Conservation (phyloP, 2,888 invertebrate genomes). For the Acrocyrtus sp. region DNA sequence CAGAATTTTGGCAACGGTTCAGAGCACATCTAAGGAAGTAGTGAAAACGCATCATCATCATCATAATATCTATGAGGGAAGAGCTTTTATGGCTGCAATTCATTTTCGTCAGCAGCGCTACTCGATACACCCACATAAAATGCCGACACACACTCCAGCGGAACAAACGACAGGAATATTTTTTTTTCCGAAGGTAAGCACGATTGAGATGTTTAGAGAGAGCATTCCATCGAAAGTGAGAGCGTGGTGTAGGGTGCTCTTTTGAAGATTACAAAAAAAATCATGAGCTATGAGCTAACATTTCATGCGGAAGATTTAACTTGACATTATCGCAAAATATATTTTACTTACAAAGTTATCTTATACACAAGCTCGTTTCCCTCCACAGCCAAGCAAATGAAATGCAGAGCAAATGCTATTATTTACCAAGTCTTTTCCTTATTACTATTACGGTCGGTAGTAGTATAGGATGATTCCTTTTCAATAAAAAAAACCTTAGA, state of each 20-base stretch:
- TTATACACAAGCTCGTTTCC: not conserved
- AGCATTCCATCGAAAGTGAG: not conserved
- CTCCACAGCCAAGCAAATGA: not conserved
- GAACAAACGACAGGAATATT: not conserved
- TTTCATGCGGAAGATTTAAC: constrained; percentile 45
- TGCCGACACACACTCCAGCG: not conserved
- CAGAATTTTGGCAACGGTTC: constrained; percentile 38
- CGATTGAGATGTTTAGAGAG: not conserved
- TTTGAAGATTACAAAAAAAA: constrained; percentile 28
- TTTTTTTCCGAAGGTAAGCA: not conserved
- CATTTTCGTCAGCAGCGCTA: not conserved
- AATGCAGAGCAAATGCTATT: no score
- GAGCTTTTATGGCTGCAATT: constrained; percentile 2
- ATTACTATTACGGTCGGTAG: not conserved
- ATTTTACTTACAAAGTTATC: constrained; percentile 28
- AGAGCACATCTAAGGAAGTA: constrained; percentile 13
- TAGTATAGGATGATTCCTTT: not conserved
- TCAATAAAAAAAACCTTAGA: not conserved
- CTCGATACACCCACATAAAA: not conserved
- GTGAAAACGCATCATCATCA: constrained; percentile 4
- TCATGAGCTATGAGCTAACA: constrained; percentile 42
- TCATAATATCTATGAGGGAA: constrained; percentile 2
- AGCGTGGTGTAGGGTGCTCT: not conserved
- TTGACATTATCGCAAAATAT: constrained; percentile 46
- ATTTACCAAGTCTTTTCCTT: not conserved